phyloP scores from a whole-genome alignment of 2,888 invertebrate species.

The Drosophila fungiperda region DNA sequence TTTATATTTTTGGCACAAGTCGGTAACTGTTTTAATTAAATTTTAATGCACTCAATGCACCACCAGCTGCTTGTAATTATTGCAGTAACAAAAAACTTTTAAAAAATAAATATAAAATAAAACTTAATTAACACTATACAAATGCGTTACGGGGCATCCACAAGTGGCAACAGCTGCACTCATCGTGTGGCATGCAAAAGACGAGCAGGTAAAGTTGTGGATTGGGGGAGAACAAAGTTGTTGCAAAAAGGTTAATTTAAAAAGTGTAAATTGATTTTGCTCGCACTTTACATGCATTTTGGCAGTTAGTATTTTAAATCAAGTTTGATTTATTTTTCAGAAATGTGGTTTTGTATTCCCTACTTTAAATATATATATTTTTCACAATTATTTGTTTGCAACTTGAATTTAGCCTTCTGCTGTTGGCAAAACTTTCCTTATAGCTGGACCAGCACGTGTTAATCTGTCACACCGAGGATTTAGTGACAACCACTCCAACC shows the following conservation, averaged over 20 bases:
- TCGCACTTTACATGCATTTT: slow-evolving; percentile 31
- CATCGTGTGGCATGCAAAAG: slow-evolving; percentile 5
- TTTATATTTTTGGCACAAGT: slow-evolving; percentile 1
- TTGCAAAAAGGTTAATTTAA: slow-evolving; percentile 54
- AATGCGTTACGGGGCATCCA: slow-evolving; percentile 1
- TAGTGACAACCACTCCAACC: slow-evolving; percentile 44
- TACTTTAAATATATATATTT: neutral
- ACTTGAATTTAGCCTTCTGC: slow-evolving; percentile 63
- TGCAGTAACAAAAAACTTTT: neutral
- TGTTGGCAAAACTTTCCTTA: slow-evolving; percentile 32
- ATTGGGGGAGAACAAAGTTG: neutral
- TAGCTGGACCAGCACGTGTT: slow-evolving; percentile 68
- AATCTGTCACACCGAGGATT: slow-evolving; percentile 76
- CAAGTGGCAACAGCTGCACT: slow-evolving; percentile 8
- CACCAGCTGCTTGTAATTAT: slow-evolving; percentile 4
- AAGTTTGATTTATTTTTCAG: neutral
- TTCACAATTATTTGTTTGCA: slow-evolving; percentile 32
- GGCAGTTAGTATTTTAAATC: neutral
- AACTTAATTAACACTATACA: slow-evolving; percentile 5
- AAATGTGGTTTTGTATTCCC: slow-evolving; percentile 9
- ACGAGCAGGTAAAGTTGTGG: neutral
- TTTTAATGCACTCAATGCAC: slow-evolving; percentile 8
- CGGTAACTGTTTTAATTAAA: slow-evolving; percentile 8
- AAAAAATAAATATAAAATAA: slow-evolving; percentile 7
- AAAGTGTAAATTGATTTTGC: slow-evolving; percentile 51